Conservation (phyloP, 2,888 invertebrate genomes). For the Cordilura impudica region DNA sequence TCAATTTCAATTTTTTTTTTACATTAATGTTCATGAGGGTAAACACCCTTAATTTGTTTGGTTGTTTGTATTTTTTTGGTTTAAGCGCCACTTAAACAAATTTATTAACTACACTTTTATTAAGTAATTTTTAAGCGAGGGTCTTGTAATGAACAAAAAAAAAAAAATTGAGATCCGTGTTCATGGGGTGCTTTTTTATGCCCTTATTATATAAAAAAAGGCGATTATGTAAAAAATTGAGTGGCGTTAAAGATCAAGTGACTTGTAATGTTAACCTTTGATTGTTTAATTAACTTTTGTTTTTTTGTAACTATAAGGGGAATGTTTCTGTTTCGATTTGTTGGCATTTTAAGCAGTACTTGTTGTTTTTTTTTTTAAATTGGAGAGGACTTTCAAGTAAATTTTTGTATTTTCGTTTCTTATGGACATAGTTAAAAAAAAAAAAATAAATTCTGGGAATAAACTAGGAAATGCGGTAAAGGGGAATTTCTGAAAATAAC, state of each 20-base stretch:
- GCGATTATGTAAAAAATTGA: conserved; percentile 29
- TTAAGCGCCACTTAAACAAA: conserved; percentile 57
- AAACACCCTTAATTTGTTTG: conserved; percentile 51
- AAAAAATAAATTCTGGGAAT: no score
- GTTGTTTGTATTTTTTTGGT: conserved; percentile 23
- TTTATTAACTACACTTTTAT: conserved; percentile 48
- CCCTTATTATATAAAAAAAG: conserved; percentile 51
- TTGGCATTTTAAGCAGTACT: background rate
- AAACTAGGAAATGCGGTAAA: no score
- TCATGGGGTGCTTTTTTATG: conserved; percentile 58
- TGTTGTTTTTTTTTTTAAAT: background rate
- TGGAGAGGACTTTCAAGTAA: no score
- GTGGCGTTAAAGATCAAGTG: conserved; percentile 47
- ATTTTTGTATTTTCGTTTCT: no score
- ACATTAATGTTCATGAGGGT: conserved; percentile 30
- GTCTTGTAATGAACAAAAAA: conserved; percentile 2
- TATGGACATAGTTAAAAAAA: no score
- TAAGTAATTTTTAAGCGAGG: conserved; percentile 35
- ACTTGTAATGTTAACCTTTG: conserved; percentile 47
- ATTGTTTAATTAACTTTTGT: conserved; percentile 56
- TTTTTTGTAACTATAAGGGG: conserved; percentile 15
- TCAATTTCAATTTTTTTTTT: background rate
- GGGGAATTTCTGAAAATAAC: no score
- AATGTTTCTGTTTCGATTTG: conserved; percentile 4
- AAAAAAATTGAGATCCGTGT: background rate